These are phyloP conservation scores for Nautilus pompilius DNA, from an alignment of 1,140 invertebrate genomes.

Conservation along the genomic window DNA sequence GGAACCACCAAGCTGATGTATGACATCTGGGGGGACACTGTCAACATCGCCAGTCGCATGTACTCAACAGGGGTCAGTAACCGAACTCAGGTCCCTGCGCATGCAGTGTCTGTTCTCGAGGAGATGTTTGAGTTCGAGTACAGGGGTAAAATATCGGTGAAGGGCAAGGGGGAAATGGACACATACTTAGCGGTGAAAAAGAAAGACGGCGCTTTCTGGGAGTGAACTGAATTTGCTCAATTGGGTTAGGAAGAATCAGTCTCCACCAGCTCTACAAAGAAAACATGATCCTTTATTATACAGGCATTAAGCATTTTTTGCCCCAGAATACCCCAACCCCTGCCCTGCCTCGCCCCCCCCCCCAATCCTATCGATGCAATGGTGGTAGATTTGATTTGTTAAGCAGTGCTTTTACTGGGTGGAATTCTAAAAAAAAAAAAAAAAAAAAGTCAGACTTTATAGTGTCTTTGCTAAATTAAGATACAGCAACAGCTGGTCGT, in stretches of 20 bases:
- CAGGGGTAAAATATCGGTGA: slow-evolving; percentile 50
- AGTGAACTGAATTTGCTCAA: slow-evolving; percentile 10
- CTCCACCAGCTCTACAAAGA: not conserved
- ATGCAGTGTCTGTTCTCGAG: slow-evolving; percentile 58
- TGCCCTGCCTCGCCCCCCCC: no score
- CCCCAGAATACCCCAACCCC: no score
- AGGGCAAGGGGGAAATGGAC: slow-evolving; percentile 59
- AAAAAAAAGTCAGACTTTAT: no score
- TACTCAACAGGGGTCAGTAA: slow-evolving; percentile 77
- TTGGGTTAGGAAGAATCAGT: not conserved
- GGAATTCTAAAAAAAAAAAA: no score
- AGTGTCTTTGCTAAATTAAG: no score
- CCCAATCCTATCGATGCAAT: no score
- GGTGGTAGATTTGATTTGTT: no score
- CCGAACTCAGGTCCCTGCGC: slow-evolving; percentile 74
- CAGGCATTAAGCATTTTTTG: no score
- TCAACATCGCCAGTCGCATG: slow-evolving; percentile 94
- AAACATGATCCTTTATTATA: not conserved
- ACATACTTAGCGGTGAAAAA: slow-evolving; percentile 63
- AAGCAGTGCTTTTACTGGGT: no score
- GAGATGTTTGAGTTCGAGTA: slow-evolving; percentile 57
- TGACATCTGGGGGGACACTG: slow-evolving; percentile 98
- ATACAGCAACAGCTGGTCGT: no score
- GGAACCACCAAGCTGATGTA: slow-evolving; percentile 94
- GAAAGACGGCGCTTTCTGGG: slow-evolving; percentile 37